These are phyloP conservation scores for Spea multiplicata DNA, from an alignment of 2,113 vertebrate species.

Conservation along the genomic window DNA sequence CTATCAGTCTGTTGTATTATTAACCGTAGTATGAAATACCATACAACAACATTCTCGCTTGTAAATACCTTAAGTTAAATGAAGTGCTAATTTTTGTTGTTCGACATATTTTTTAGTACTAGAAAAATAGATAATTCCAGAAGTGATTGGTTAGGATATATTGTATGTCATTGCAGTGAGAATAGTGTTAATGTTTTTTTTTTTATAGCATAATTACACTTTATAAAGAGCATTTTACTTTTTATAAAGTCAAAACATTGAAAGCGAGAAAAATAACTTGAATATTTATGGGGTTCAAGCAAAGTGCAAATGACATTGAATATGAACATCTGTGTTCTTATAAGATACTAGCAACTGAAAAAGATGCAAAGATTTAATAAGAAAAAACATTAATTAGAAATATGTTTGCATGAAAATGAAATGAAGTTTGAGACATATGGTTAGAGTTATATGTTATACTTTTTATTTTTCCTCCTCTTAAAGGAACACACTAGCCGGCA, in stretches of 20 bases:
- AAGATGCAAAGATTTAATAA: background rate
- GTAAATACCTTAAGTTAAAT: no score
- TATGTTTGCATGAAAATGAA: slow-evolving; percentile 2
- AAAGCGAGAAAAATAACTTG: background rate
- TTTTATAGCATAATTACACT: background rate
- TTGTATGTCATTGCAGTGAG: no score
- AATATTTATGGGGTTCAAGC: slow-evolving; percentile 28
- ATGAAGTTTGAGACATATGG: background rate
- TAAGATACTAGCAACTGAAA: slow-evolving; percentile 6
- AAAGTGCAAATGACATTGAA: slow-evolving; percentile 26
- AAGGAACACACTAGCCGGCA: no score
- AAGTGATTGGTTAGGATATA: background rate
- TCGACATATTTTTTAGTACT: background rate
- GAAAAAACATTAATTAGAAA: background rate
- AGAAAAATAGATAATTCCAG: slow-evolving; percentile 44
- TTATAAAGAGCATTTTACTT: slow-evolving; percentile 12
- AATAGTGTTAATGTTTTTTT: no score
- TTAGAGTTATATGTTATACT: background rate
- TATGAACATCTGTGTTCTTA: slow-evolving; percentile 31
- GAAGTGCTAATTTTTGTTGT: no score
- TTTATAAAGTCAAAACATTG: slow-evolving; percentile 21
- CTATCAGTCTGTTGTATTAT: no score
- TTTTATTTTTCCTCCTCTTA: no score
- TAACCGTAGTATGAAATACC: no score
- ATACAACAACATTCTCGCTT: no score